phyloP scores from a whole-genome alignment of 2,888 invertebrate species.

The Phlogophora meticulosa region DNA sequence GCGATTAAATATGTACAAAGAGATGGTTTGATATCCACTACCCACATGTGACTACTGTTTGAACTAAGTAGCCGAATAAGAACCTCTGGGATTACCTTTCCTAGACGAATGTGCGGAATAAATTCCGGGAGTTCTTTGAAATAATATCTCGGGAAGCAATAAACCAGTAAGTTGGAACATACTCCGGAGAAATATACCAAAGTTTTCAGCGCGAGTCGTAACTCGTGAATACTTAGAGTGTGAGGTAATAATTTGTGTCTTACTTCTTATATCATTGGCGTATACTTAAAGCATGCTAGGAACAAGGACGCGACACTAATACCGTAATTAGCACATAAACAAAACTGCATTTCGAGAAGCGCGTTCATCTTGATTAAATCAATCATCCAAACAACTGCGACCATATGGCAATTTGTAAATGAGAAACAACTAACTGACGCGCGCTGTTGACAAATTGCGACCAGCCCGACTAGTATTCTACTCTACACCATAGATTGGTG shows the following conservation, averaged over 20 bases:
- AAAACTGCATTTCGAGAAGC: conserved; percentile 7
- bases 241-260: conserved; percentile 77
- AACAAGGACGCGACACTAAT: conserved; percentile 6
- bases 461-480: conserved; percentile 86
- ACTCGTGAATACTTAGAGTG: conserved; percentile 77
- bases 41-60: conserved; percentile 77
- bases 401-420: conserved; percentile 75
- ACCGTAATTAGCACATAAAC: conserved; percentile 1
- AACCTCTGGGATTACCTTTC: conserved; percentile 85
- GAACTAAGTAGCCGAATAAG: conserved; percentile 86
- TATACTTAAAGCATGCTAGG: conserved; percentile 20
- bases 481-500: conserved; percentile 89
- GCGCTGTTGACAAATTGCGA: conserved; percentile 87
- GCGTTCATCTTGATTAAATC: conserved; percentile 51
- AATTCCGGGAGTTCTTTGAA: conserved; percentile 88
- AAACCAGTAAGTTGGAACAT: conserved; percentile 89
- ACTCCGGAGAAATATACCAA: conserved; percentile 86
- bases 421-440: conserved; percentile 79
- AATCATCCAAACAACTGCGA: conserved; percentile 57
- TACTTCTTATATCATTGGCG: conserved; percentile 70
- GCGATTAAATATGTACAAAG: conserved; percentile 74
- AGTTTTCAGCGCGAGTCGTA: conserved; percentile 84
- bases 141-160: conserved; percentile 89
- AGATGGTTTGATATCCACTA: conserved; percentile 73
- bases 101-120: conserved; percentile 84